phyloP scores from a whole-genome alignment of 2,888 invertebrate genomes.

The Athalia rosae region DNA sequence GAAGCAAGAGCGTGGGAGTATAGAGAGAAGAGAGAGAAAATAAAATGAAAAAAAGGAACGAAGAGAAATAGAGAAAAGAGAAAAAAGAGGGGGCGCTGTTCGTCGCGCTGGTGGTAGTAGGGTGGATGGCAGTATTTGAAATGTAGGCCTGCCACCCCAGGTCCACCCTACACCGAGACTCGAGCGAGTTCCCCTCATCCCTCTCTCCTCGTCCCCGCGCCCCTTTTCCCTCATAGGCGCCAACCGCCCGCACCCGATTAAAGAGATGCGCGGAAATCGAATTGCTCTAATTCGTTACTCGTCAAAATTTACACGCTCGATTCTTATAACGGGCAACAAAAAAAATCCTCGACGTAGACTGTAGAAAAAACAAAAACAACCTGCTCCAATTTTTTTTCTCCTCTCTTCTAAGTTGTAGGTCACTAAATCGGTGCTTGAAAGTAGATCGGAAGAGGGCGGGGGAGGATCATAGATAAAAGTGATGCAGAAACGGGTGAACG shows the following conservation, averaged over 20 bases:
- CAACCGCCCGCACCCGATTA: conserved; percentile 32
- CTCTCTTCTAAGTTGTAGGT: too few species aligned
- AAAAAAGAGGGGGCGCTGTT: conserved; percentile 46
- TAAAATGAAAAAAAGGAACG: conserved; percentile 41
- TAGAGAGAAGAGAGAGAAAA: conserved; percentile 40
- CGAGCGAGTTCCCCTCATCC: conserved; percentile 46
- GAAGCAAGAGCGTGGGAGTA: conserved; percentile 42
- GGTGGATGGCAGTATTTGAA: conserved; percentile 55
- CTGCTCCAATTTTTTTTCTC: too few species aligned
- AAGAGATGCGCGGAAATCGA: conserved; percentile 29
- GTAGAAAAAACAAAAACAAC: too few species aligned
- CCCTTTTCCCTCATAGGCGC: conserved; percentile 22
- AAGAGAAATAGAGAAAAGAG: conserved; percentile 43
- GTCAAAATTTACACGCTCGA: too few species aligned
- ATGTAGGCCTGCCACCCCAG: conserved; percentile 58
- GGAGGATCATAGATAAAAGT: too few species aligned
- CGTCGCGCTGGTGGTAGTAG: conserved; percentile 29
- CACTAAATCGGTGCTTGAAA: too few species aligned
- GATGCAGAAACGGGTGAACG: too few species aligned
- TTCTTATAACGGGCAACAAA: too few species aligned
- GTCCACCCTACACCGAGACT: conserved; percentile 47
- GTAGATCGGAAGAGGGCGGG: too few species aligned
- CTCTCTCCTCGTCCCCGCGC: conserved; percentile 47
- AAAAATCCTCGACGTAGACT: too few species aligned
- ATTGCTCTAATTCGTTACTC: too few species aligned